Percentiles rank a stretch among this genome's conserved stretches.
Evolutionary conservation across 2,797 vertebrate species (phyloP).

Genomic region (Microchirus variegatus): DNA sequence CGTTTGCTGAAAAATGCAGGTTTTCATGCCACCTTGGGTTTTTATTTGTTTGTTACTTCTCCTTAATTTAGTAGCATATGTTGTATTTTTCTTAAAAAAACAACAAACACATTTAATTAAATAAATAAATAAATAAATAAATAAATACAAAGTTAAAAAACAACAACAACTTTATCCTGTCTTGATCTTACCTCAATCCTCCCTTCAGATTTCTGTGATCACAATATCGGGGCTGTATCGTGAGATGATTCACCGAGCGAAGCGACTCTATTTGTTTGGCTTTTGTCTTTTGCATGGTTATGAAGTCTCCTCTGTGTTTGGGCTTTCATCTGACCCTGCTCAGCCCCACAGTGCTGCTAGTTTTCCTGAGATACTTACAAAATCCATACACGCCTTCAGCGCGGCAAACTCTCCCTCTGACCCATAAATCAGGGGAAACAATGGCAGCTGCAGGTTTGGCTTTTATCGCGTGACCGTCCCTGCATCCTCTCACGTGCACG

Average conservation of each 20-base stretch:
- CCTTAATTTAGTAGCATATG: too few species aligned
- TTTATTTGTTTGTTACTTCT: too few species aligned
- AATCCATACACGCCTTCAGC: slow-evolving; percentile 27
- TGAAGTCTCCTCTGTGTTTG: slow-evolving; percentile 30
- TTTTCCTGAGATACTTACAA: slow-evolving; percentile 22
- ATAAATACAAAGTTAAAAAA: too few species aligned
- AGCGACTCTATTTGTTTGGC: not conserved
- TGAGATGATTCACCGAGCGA: not conserved
- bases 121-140: too few species aligned
- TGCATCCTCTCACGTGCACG: slow-evolving; percentile 27
- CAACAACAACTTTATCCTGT: too few species aligned
- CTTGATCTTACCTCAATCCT: too few species aligned
- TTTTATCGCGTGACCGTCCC: not conserved
- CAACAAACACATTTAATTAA: too few species aligned
- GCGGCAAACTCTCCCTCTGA: slow-evolving; percentile 19
- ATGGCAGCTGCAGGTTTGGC: slow-evolving; percentile 11
- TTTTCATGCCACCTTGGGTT: too few species aligned
- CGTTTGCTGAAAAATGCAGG: too few species aligned
- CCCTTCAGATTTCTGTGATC: too few species aligned
- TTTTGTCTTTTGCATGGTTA: slow-evolving; percentile 6
- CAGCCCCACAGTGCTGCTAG: not conserved
- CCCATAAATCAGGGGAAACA: slow-evolving; percentile 20
- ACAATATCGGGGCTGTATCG: too few species aligned
- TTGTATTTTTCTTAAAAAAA: too few species aligned
- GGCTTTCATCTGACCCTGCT: slow-evolving; percentile 32